Base-by-base conservation (phyloP, 2,797 vertebrate genomes). In the Phoxinus dragarum region DNA sequence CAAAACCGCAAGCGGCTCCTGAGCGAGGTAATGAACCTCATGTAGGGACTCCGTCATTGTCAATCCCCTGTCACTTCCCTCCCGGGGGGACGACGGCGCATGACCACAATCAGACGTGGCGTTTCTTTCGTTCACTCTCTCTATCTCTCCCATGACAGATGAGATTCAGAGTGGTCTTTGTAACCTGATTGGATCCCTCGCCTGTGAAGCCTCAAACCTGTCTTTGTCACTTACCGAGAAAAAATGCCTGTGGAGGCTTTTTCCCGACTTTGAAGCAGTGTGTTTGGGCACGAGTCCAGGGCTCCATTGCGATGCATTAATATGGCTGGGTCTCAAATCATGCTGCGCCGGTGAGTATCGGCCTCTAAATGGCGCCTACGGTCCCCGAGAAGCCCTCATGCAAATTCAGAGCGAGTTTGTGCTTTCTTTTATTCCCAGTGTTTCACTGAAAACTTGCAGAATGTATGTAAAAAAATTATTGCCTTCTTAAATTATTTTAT, bases 11-110 rank as follows among this genome's bases (percentile, higher is more conserved):
- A 86, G 87, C 85, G 69, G 66, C 71, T 81, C 72, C 84, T 72
- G 59, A 82, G 81, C 52, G 76, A 86, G 82, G 77, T 88, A 90
- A 89, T 78, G 75, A 84, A 89, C 54, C 86, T 87, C 88, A 86
- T 90, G 82, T 88, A 86, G 88, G 74, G 81, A 86, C 81, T 87
- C 80, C 19, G 72, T 44, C 69, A 52, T 66, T 83, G 83, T 79
- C 82, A 86, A 52, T 61, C 71, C 75, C 66, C 9, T 23, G 74
- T 71, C 82, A 69, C n/a, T 56, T 71, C 6, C 31, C 44, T 42
- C 49, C 66, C 16, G 8, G n/a, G 27, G 69, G 59, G 71, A 64
- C 72, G 21, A 40, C 3, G 2, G 34, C 5, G 40, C 12, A 12
- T 23, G 69, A 85, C 79, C 47, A 6, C 72, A 56, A 61, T 40